A percentile compares a stretch with the other conserved stretches of the same genome.
phyloP scores from a whole-genome alignment of 2,888 invertebrate genomes.

The Acleris holmiana region DNA sequence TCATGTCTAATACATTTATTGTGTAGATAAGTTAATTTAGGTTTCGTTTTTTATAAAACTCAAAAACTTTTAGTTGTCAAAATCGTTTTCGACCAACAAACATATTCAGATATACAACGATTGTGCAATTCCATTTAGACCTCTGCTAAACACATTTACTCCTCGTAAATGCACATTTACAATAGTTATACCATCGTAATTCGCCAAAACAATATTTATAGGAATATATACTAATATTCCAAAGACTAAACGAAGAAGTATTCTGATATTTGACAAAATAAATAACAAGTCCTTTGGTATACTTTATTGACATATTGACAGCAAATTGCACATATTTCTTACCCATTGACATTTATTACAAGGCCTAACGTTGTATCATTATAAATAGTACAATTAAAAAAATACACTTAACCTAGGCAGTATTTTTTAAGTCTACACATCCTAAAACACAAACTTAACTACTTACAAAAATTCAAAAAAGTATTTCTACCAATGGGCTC shows the following conservation, averaged over 20 bases:
- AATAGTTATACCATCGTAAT: too few species aligned
- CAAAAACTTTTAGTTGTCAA: too few species aligned
- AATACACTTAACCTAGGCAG: constrained; percentile 43
- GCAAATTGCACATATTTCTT: constrained; percentile 67
- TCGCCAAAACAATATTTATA: neutral
- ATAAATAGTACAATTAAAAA: constrained; percentile 46
- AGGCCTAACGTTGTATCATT: constrained; percentile 47
- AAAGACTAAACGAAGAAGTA: too few species aligned
- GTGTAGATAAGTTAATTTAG: too few species aligned
- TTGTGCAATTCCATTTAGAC: too few species aligned
- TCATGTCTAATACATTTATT: too few species aligned
- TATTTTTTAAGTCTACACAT: constrained; percentile 23
- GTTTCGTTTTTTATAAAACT: too few species aligned
- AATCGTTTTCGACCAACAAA: too few species aligned
- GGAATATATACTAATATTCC: neutral
- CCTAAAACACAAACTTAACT: constrained; percentile 11
- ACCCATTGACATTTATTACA: constrained; percentile 68
- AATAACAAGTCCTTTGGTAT: constrained; percentile 54
- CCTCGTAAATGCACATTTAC: too few species aligned
- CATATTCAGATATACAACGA: too few species aligned
- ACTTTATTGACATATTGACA: constrained; percentile 70
- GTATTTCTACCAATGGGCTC: constrained; percentile 77
- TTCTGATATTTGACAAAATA: neutral
- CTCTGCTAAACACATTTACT: too few species aligned
- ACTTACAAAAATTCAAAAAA: constrained; percentile 54